phyloP scores from a whole-genome alignment of 2,797 vertebrate genomes.

The Anolis apletophallus region DNA sequence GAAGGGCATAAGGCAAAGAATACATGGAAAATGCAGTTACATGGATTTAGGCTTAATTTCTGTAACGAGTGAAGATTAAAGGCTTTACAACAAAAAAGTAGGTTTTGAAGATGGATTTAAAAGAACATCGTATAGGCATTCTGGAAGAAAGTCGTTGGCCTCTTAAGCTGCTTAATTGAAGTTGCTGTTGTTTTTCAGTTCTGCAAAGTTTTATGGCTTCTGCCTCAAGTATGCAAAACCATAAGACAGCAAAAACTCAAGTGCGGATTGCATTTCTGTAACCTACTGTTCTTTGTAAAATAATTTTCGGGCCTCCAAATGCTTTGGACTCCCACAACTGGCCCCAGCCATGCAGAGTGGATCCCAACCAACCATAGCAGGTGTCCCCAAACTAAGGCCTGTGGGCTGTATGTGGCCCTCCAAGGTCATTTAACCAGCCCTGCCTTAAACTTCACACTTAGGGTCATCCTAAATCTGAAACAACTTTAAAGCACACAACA shows the following conservation, averaged over 20 bases:
- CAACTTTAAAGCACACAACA: too few species aligned
- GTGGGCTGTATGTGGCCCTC: too few species aligned
- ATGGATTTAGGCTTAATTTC: neutral
- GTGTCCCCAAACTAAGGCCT: neutral
- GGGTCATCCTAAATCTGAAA: too few species aligned
- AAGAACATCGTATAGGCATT: neutral
- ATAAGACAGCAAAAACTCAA: neutral
- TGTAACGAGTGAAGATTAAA: neutral
- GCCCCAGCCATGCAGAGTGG: too few species aligned
- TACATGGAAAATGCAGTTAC: neutral
- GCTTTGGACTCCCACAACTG: neutral
- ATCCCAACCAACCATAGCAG: neutral
- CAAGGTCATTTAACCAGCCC: too few species aligned
- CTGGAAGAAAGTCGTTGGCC: neutral
- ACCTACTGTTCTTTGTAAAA: neutral
- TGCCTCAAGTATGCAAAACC: neutral
- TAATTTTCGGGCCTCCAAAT: neutral
- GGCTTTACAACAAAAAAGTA: neutral
- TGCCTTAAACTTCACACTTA: too few species aligned
- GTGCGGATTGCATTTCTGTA: neutral
- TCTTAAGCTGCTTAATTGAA: neutral
- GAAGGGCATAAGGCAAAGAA: neutral
- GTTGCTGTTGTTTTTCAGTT: neutral
- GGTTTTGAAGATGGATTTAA: neutral
- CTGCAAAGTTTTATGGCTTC: neutral